A percentile compares a stretch with the other conserved stretches of the same genome.
Conservation (phyloP, 2,113 vertebrate genomes). For the Forbesichthys papilliferus region DNA sequence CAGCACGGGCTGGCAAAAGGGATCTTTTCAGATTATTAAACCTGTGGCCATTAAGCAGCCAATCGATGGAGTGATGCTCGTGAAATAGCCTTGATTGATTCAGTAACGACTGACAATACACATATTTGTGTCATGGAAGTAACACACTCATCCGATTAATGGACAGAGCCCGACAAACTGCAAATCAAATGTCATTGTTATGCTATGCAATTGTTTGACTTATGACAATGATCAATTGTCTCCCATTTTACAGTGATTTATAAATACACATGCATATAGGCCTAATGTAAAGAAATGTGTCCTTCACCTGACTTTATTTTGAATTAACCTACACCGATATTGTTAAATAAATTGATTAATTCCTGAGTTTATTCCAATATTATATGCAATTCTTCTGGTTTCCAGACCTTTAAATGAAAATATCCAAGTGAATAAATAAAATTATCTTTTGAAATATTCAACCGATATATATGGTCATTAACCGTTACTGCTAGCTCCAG, state of each 20-base stretch:
- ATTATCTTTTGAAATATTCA: constrained; percentile 23
- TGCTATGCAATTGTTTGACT: too few relatives aligned
- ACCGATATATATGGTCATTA: constrained; percentile 2
- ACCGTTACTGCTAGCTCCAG: constrained; percentile 43
- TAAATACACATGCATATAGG: too few relatives aligned
- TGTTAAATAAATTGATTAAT: too few relatives aligned
- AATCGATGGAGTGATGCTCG: constrained; percentile 64
- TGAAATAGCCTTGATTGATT: constrained; percentile 51
- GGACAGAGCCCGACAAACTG: not conserved
- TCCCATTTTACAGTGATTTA: too few relatives aligned
- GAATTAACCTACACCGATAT: too few relatives aligned
- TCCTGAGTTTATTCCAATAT: too few relatives aligned
- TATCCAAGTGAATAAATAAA: not conserved
- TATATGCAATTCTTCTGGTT: too few relatives aligned
- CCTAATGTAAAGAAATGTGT: too few relatives aligned
- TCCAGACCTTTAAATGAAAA: too few relatives aligned
- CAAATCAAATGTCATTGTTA: too few relatives aligned
- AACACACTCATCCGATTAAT: not conserved
- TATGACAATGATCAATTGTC: too few relatives aligned
- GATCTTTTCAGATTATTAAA: constrained; percentile 52
- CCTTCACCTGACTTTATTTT: too few relatives aligned
- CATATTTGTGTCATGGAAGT: constrained; percentile 2
- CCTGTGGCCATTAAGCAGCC: constrained; percentile 58
- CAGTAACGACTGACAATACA: constrained; percentile 41
- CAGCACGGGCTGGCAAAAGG: constrained; percentile 13